Base-by-base conservation (phyloP, 2,113 vertebrate genomes). In the Rhinogobius similis region DNA sequence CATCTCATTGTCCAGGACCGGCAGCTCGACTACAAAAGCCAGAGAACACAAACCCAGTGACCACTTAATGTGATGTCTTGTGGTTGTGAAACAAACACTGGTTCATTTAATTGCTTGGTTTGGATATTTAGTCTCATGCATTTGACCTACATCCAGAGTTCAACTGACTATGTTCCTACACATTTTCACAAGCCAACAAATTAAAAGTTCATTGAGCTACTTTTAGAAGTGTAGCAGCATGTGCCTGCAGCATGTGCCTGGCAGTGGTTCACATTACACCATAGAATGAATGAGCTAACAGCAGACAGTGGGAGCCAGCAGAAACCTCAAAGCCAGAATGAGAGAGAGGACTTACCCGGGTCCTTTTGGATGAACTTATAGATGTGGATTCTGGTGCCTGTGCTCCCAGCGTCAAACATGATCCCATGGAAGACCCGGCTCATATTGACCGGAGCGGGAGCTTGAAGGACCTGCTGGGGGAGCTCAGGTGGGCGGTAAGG, bases 321-420 rank as follows among this genome's bases (percentile, higher is more conserved):
- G 70, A 70, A 72, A 63, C 62, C 62, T 61, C 44, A 55, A 50
- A 53, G 58, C 48, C 24, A 62, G 29, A 48, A 67, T 13, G 41
- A 66, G 20, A 74, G 38, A 27, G 66, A 36, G 46, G 59, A 55
- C 85, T 90, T 68, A 98, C 97, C 96, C 85, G 95, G 91, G 72
- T 91, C 93, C 79, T 94, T 96, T 86, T 97, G 97, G 70, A 97
- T 95, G 91, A 99, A 99, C 63, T 93, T 98, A 68, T 98, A 99
- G 91, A 99, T 93, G 72, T 99, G 98, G 90, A 99, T 97, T 48
- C 98, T 93, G 16, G 95, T 98, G 84, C 98, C 98, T 58, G 96
- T 97, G 91, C 97, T 99, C 80, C 98, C 98, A 1, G 98, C 98
- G 0, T 99, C 98, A 83, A 99, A 99, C 96, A 99, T 98, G 90